These are phyloP conservation scores for Plutomurus gul DNA, from an alignment of 1,140 invertebrate genomes.

Conservation along the genomic window DNA sequence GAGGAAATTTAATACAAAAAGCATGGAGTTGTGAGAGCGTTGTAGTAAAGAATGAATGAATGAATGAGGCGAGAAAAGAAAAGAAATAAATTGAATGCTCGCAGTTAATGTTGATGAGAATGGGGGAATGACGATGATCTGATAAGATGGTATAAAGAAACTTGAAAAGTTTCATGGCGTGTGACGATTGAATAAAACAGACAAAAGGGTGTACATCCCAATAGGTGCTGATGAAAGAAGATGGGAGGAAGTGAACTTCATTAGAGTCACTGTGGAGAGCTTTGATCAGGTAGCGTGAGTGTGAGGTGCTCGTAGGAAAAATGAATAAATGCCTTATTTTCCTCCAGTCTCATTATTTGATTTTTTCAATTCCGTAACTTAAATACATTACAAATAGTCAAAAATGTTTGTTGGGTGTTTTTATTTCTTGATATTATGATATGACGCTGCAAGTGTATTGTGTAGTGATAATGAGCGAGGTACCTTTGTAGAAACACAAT, in stretches of 20 bases:
- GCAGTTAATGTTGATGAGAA: not conserved
- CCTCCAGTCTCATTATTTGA: no score
- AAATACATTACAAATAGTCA: no score
- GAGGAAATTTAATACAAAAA: not conserved
- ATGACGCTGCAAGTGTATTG: no score
- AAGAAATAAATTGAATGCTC: not conserved
- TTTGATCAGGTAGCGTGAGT: not conserved
- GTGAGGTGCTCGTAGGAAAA: not conserved
- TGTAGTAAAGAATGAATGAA: constrained; percentile 4
- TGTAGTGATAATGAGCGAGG: no score
- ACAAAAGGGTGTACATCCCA: not conserved
- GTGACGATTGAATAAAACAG: constrained; percentile 7
- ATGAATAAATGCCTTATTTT: no score
- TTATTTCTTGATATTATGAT: no score
- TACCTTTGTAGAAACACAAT: no score
- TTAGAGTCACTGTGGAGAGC: constrained; percentile 7
- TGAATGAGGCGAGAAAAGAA: not conserved
- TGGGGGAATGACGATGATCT: constrained; percentile 1
- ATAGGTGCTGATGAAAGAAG: not conserved
- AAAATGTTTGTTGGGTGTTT: no score
- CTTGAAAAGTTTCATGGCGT: constrained; percentile 23
- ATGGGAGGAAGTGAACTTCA: not conserved
- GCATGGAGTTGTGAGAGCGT: not conserved
- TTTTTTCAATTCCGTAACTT: no score
- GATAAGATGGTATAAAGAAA: constrained; percentile 8